phyloP scores from a whole-genome alignment of 2,888 invertebrate genomes.

The Drosophila helvetica region DNA sequence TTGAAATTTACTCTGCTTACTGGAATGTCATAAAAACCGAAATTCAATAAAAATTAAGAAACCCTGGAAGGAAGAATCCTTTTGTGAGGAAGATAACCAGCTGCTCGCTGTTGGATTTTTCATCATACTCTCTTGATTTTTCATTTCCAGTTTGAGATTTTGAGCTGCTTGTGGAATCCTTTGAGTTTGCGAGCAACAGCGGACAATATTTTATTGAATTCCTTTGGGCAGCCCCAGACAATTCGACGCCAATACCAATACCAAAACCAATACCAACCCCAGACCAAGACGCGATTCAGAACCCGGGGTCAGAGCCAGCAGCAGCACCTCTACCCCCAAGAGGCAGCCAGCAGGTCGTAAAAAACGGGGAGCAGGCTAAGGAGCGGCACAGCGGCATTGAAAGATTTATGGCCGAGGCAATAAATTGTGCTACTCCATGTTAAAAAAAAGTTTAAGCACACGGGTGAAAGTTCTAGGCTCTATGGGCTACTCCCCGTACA shows the following conservation, averaged over 20 bases:
- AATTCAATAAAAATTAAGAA: conserved; percentile 77
- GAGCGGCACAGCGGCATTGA: background rate
- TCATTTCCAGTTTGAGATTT: background rate
- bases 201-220: conserved; percentile 47
- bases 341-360: conserved; percentile 28
- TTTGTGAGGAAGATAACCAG: conserved; percentile 54
- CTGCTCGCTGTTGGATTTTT: conserved; percentile 18
- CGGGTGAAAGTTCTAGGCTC: conserved; percentile 38
- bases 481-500: background rate
- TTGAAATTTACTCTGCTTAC: conserved; percentile 66
- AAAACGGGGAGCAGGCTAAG: conserved; percentile 6
- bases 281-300: conserved; percentile 9
- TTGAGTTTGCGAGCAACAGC: conserved; percentile 7
- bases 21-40: conserved; percentile 69
- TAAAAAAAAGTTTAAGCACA: conserved; percentile 6
- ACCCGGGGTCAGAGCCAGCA: conserved; percentile 27
- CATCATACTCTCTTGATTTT: conserved; percentile 14
- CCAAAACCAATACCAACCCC: conserved; percentile 37
- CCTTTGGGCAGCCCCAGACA: conserved; percentile 51
- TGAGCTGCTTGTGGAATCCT: conserved; percentile 23
- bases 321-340: background rate
- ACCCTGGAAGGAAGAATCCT: conserved; percentile 51
- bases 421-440: conserved; percentile 37
- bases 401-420: conserved; percentile 44
- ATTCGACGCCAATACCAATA: conserved; percentile 55